These are phyloP conservation scores for Periophthalmus magnuspinnatus DNA, from an alignment of 2,797 vertebrate genomes.

Conservation along the genomic window DNA sequence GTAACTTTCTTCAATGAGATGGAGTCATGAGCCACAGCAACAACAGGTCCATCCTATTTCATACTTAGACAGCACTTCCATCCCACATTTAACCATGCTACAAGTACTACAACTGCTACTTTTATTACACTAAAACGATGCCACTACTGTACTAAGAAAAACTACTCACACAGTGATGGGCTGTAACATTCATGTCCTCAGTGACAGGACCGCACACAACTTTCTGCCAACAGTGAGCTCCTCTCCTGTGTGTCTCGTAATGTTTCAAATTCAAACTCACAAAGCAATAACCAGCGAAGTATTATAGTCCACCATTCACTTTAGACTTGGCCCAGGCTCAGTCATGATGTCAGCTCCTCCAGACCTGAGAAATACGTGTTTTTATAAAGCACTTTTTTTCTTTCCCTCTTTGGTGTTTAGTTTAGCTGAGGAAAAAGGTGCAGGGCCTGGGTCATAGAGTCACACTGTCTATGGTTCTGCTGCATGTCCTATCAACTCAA, in stretches of 20 bases:
- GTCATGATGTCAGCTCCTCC: slow-evolving; percentile 73
- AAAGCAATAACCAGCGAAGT: slow-evolving; percentile 52
- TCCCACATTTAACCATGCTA: too few relatives aligned
- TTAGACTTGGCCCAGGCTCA: slow-evolving; percentile 64
- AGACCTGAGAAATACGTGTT: slow-evolving; percentile 76
- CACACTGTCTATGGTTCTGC: slow-evolving; percentile 52
- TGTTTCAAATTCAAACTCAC: slow-evolving; percentile 54
- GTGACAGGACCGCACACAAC: slow-evolving; percentile 53
- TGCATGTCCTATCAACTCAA: slow-evolving; percentile 57
- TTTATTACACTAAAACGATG: too few relatives aligned
- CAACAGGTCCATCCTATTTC: too few relatives aligned
- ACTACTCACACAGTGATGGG: background rate
- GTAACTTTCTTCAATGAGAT: too few relatives aligned
- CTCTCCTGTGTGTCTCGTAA: slow-evolving; percentile 34
- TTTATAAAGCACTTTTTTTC: slow-evolving; percentile 42
- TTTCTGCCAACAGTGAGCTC: slow-evolving; percentile 26
- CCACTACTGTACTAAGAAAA: too few relatives aligned
- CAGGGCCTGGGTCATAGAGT: slow-evolving; percentile 42
- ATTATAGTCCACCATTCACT: slow-evolving; percentile 65
- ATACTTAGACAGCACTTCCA: too few relatives aligned
- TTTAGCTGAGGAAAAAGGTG: slow-evolving; percentile 54
- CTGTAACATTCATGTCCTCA: slow-evolving; percentile 22
- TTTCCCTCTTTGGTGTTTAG: slow-evolving; percentile 50
- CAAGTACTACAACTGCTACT: too few relatives aligned
- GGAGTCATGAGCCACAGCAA: too few relatives aligned